Percentiles rank a stretch among this genome's conserved stretches.
phyloP scores from a whole-genome alignment of 2,888 invertebrate species.

The Periphyllus acericola region DNA sequence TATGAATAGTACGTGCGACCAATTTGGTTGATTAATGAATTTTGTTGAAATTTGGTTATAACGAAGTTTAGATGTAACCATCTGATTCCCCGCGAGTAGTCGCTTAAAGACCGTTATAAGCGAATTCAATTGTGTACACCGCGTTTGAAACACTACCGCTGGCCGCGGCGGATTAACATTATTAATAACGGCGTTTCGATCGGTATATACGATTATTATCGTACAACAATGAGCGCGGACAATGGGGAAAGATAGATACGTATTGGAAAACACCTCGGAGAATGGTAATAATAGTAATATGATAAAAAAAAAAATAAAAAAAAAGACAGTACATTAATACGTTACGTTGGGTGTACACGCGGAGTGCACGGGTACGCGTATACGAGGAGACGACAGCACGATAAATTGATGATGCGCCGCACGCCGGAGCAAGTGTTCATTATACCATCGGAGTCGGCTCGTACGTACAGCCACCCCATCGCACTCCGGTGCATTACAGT shows the following conservation, averaged over 20 bases:
- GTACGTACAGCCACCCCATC: conserved; percentile 30
- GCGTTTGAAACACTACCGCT: conserved; percentile 6
- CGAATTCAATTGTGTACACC: background rate
- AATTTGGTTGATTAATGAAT: too few species aligned
- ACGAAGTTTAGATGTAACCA: too few species aligned
- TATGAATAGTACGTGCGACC: too few species aligned
- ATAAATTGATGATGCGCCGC: conserved; percentile 61
- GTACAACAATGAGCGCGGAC: conserved; percentile 54
- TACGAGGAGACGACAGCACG: conserved; percentile 57
- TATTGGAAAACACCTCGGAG: conserved; percentile 35
- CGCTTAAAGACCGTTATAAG: too few species aligned
- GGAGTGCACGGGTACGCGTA: too few species aligned
- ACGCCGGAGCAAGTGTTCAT: conserved; percentile 59
- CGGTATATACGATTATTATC: conserved; percentile 46
- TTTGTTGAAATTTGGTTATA: too few species aligned
- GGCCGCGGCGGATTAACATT: conserved; percentile 1
- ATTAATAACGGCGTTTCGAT: conserved; percentile 55
- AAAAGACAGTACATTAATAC: conserved; percentile 41
- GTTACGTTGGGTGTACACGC: conserved; percentile 43
- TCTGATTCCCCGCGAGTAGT: too few species aligned
- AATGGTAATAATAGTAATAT: too few species aligned
- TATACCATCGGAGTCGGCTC: background rate
- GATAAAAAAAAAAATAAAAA: background rate
- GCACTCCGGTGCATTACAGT: background rate
- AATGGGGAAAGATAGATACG: background rate